Percentiles rank a stretch among this genome's conserved stretches.
Evolutionary conservation across 23 tunicate genomes (phyloP).

Genomic region (Phallusia fumigata): DNA sequence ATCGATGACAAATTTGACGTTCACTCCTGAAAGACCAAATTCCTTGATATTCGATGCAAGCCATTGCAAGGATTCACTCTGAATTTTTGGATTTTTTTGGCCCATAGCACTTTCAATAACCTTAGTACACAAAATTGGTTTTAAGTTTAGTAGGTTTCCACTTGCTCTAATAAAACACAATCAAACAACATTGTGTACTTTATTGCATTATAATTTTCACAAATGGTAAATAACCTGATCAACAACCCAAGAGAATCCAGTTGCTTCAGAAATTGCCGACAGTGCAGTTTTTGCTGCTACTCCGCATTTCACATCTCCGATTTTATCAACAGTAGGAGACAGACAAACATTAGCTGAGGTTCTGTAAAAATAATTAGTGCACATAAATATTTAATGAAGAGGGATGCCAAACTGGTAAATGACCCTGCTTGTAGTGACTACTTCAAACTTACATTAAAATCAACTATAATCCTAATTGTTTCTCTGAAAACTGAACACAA

Average conservation of each 20-base stretch:
- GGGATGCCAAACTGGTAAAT: too few species aligned
- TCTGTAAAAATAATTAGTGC: conserved; percentile 12
- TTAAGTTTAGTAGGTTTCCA: neutral
- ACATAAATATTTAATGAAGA: too few species aligned
- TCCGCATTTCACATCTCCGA: conserved; percentile 89
- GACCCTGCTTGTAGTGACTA: too few species aligned
- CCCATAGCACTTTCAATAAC: conserved; percentile 51
- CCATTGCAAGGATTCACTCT: conserved; percentile 75
- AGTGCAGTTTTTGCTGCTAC: conserved; percentile 67
- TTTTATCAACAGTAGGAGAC: conserved; percentile 68
- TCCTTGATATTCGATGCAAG: conserved; percentile 46
- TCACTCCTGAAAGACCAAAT: conserved; percentile 70
- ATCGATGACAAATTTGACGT: conserved; percentile 61
- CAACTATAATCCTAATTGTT: too few species aligned
- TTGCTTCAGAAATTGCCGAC: conserved; percentile 66
- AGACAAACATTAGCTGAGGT: conserved; percentile 67
- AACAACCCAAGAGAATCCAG: conserved; percentile 65
- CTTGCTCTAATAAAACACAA: too few species aligned
- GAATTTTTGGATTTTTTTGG: conserved; percentile 94
- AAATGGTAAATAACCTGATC: conserved; percentile 37
- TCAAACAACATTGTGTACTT: too few species aligned
- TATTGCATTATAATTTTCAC: neutral
- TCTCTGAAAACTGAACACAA: too few species aligned
- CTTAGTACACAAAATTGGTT: conserved; percentile 11
- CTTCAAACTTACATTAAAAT: too few species aligned